Conservation (phyloP, 37 sponge, comb jelly and placozoan genomes). For the Ianthella basta region DNA sequence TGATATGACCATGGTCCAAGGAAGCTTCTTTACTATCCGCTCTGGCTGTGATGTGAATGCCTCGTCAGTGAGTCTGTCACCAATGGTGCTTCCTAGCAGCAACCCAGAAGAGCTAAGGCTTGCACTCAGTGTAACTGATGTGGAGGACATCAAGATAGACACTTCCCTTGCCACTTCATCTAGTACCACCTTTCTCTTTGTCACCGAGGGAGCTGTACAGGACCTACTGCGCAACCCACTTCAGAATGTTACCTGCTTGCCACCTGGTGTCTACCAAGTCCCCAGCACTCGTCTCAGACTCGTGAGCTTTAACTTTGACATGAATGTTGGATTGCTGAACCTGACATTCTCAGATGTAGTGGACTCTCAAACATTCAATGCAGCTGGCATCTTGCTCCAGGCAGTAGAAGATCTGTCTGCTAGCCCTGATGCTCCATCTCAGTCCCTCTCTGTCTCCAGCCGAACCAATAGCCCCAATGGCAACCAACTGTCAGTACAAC, state of each 20-base stretch:
- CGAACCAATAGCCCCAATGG: conserved; percentile 63
- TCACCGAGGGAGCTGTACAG: conserved; percentile 28
- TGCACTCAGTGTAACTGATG: conserved; percentile 39
- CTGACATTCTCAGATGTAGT: conserved; percentile 82
- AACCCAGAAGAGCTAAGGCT: conserved; percentile 8
- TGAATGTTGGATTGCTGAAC: conserved; percentile 54
- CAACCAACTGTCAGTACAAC: conserved; percentile 47
- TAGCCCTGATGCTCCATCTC: conserved; percentile 48
- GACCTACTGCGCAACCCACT: conserved; percentile 67
- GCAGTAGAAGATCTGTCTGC: conserved; percentile 14
- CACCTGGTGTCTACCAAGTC: conserved; percentile 45
- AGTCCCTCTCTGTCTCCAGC: conserved; percentile 43
- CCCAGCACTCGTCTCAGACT: conserved; percentile 44
- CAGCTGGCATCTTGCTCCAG: conserved; percentile 72
- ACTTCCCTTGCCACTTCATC: conserved; percentile 50
- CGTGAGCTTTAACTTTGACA: conserved; percentile 53
- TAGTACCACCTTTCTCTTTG: conserved; percentile 44
- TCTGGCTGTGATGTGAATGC: conserved; percentile 15
- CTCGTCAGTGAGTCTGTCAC: background rate
- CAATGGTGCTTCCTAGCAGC: background rate
- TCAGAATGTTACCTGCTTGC: conserved; percentile 35
- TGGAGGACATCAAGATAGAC: conserved; percentile 62
- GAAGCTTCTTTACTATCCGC: background rate
- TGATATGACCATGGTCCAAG: background rate
- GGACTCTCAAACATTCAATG: conserved; percentile 57